These are phyloP conservation scores for Hippopotamus amphibius DNA, from an alignment of 2,113 vertebrate genomes.

Conservation along the genomic window DNA sequence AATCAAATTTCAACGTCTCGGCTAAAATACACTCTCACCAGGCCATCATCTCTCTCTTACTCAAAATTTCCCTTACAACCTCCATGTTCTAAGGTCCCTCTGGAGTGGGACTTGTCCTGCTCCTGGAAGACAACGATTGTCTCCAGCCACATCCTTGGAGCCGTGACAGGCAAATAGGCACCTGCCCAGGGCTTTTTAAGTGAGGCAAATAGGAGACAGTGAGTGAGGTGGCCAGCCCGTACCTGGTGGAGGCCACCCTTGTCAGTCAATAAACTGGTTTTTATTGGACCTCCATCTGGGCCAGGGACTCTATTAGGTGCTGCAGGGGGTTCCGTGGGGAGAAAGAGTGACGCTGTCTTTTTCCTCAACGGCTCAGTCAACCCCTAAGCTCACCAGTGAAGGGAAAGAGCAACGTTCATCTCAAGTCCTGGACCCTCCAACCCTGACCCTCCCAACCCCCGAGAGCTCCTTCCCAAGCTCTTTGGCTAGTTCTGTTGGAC, in stretches of 20 bases:
- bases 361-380: not conserved
- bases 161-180: not conserved
- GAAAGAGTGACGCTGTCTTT: not conserved
- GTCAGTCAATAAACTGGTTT: not conserved
- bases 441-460: fast-evolving
- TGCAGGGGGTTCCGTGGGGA: not conserved
- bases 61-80: not conserved
- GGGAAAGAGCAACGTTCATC: not conserved
- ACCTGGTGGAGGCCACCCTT: not conserved
- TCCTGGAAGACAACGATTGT: not conserved
- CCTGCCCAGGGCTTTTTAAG: not conserved
- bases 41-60: not conserved
- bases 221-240: fast-evolving
- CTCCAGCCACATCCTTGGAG: not conserved
- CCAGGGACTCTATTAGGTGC: not conserved
- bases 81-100: not conserved
- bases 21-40: not conserved
- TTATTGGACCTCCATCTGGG: not conserved
- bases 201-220: not conserved
- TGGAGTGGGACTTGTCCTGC: not conserved
- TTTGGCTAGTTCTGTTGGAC: not conserved
- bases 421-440: not conserved
- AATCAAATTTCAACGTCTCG: not conserved
- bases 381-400: not conserved
- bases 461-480: not conserved